Evolutionary conservation across 2,797 vertebrate species (phyloP), one percentile per base, ranked within the genome.

Genomic region (Monodelphis domestica): DNA sequence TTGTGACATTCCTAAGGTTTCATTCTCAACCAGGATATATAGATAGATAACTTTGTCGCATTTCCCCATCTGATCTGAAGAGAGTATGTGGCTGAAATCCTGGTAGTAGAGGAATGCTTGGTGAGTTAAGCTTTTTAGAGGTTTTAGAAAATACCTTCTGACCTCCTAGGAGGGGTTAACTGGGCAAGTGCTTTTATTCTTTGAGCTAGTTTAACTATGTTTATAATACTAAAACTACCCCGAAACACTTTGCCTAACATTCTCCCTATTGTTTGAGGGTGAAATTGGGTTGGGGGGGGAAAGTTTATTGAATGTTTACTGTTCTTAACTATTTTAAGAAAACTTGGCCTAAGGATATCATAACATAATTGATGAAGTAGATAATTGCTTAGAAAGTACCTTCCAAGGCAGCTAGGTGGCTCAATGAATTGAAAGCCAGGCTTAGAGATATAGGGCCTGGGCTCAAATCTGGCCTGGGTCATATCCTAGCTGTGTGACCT

Each of bases 241-340:
- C 88, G 78, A 93, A 95, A 96, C 93, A 93, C 24, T 94, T 93
- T 21, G 87, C 14, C 88, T 57, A 4, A 57, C 91, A 28, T 17
- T 90, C 10, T 92, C 0, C 70, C 50, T 84, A 14, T 12, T 63
- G 17, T 78, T 78, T 78, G 24, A 78, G 70, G 38, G 21, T 78
- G 17, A 21, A 45, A 78, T 38, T 78, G 21, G 17, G 21, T 45
- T 45, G 26, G 14, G 38, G 24, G 24, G n/a, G n/a, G 91, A 84
- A n/a, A 87, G 26, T 33, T 5, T 94, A 54, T 87, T 89, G 1
- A 92, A 78, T 12, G 91, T 33, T 89, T 95, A 78, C 95, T 91
- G n/a, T 17, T 70, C 28, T 95, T 59, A 94, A 88, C 94, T 52
- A 90, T 50, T 94, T 94, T 90, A 95, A 96, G 63, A 91, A 95